Base-by-base conservation (phyloP, 2,888 invertebrate species). In the Ashinkailepas kermadecensis region DNA sequence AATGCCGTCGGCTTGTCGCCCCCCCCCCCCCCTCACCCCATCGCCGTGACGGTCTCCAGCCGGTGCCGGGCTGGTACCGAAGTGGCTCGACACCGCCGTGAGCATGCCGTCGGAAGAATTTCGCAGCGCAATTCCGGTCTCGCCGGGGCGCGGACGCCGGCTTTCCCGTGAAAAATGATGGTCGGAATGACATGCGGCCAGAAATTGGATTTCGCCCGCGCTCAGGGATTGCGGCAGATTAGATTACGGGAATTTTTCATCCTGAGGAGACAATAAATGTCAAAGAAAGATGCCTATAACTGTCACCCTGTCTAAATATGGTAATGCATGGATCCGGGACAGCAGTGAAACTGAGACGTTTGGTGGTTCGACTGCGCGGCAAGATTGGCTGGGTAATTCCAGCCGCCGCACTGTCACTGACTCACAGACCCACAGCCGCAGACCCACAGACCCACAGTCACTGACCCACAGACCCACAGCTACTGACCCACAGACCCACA, bases 101-200 rank as follows among this genome's bases (percentile, higher is more conserved):
- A 39, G 1, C 39, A 39, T 39, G 4, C 39, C 39, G 39, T 39
- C 39, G 39, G 39, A 39, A 4, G 39, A 39, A 39, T 59, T 59
- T 59, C n/a, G 70, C 39, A 4, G 70, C 70, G 2, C 12, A 21
- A 39, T 7, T 12, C 25, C 39, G 15, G 70, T 70, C 70, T 21
- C 70, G 70, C 13, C 70, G 70, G 70, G 15, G 39, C 9, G 70
- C 15, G 70, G 70, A 39, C 59, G 11, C 39, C 39, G 39, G 39
- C 70, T 70, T 70, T 70, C 21, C 70, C 13, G 39, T 70, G 70
- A 70, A 70, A 70, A 70, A 70, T 70, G 70, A 70, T 70, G 70
- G 13, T 21, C 23, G 70, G 23, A 70, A 70, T 70, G 70, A 70
- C 70, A 70, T 70, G 70, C 70, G 70, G 70, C 70, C 39, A 70